Evolutionary conservation across 2,113 vertebrate species (phyloP).

Genomic region (Mellivora capensis): DNA sequence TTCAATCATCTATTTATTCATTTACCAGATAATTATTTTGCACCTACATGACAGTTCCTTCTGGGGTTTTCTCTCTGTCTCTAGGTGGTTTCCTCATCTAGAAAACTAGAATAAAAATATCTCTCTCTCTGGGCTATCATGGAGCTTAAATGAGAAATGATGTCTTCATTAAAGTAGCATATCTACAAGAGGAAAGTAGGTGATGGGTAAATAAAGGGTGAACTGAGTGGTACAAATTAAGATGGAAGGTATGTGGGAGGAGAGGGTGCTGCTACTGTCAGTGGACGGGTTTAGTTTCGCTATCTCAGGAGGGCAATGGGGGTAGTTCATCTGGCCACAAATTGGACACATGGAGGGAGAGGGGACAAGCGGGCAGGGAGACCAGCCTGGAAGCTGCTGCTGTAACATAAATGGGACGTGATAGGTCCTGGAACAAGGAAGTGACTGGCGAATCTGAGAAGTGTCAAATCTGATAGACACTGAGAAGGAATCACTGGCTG

Average conservation of each 20-base stretch:
- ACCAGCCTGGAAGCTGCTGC: background rate
- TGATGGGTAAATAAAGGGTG: background rate
- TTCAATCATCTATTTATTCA: background rate
- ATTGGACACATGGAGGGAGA: background rate
- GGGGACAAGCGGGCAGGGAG: background rate
- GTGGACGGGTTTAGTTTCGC: background rate
- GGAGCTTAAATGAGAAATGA: background rate
- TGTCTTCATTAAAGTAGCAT: background rate
- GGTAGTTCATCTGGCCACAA: background rate
- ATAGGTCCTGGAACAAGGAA: background rate
- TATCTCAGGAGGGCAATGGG: background rate
- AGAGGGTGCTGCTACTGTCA: background rate
- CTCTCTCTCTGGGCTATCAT: background rate
- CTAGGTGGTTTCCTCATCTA: constrained; percentile 1
- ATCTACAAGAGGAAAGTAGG: background rate
- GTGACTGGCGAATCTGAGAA: background rate
- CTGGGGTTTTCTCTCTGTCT: background rate
- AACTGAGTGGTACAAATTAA: background rate
- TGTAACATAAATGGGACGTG: background rate
- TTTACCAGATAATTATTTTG: background rate
- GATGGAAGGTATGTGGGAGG: background rate
- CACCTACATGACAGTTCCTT: background rate
- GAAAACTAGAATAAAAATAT: background rate
- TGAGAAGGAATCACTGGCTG: background rate
- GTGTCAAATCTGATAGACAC: background rate